Evolutionary conservation across 64 coral and sea anemone genomes (phyloP).

Genomic region (Stichodactyla helianthus): DNA sequence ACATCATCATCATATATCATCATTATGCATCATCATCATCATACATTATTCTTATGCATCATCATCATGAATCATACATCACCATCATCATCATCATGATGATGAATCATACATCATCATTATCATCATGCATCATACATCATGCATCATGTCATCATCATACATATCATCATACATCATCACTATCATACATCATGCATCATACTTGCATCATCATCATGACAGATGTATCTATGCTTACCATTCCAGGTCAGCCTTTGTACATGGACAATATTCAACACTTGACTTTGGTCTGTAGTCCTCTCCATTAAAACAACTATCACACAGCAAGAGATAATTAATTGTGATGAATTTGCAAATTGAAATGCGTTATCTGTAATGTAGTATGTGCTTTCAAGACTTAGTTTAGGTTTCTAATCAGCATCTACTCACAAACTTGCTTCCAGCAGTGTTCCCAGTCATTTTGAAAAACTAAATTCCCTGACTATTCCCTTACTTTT

Average conservation of each 20-base stretch:
- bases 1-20: background rate
- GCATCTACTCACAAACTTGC: no score
- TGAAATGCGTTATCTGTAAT: no score
- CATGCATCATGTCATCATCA: background rate
- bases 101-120: background rate
- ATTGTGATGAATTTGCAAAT: background rate
- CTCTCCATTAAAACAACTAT: constrained; percentile 57
- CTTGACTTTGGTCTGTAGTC: background rate
- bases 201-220: background rate
- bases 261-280: constrained; percentile 23
- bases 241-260: constrained; percentile 51
- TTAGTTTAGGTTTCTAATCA: no score
- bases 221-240: background rate
- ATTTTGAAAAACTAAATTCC: no score
- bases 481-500: no score
- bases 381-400: no score
- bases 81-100: background rate
- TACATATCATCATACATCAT: background rate
- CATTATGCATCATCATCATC: background rate
- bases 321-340: no score
- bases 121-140: background rate
- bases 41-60: background rate
- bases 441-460: no score
- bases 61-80: no score
- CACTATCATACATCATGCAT: background rate